A percentile compares a stretch with the other conserved stretches of the same genome.
Evolutionary conservation across 23 tunicate species (phyloP).

Genomic region (Oikopleura dioica): DNA sequence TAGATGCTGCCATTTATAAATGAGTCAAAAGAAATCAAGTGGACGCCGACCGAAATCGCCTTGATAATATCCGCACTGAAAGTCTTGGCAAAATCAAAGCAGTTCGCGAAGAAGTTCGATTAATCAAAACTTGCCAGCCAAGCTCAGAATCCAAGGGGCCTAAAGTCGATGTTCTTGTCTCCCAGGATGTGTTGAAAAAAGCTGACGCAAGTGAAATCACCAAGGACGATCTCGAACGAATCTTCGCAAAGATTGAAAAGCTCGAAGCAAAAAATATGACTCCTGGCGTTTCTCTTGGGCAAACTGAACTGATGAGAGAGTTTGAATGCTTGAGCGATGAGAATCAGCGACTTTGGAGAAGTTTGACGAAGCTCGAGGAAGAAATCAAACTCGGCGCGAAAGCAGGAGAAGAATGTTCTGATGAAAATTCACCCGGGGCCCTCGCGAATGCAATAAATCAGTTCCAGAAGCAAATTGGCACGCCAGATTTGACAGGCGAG

Average conservation of each 20-base stretch:
- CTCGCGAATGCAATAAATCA: not conserved
- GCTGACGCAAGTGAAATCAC: too few relatives aligned
- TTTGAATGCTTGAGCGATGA: not conserved
- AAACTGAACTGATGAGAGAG: not conserved
- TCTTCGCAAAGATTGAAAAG: not conserved
- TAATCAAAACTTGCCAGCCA: not conserved
- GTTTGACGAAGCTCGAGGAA: slow-evolving; percentile 1
- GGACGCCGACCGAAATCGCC: slow-evolving; percentile 5
- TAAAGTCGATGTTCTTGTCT: not conserved
- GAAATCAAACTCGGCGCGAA: not conserved
- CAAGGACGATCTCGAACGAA: not conserved
- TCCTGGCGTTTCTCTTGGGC: not conserved
- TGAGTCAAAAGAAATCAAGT: too few relatives aligned
- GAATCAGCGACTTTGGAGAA: slow-evolving; percentile 2
- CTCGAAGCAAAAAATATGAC: not conserved
- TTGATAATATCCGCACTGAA: not conserved
- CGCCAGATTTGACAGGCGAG: not conserved
- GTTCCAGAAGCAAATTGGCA: not conserved
- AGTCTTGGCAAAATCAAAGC: not conserved
- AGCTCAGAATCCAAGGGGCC: too few relatives aligned
- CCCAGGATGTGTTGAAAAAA: not conserved
- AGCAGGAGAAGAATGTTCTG: not conserved
- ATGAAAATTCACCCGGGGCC: not conserved
- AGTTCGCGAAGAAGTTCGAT: not conserved
- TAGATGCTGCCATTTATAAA: too few relatives aligned